These are phyloP conservation scores for Phoxinus phoxinus DNA, from an alignment of 2,113 vertebrate genomes.

Conservation along the genomic window DNA sequence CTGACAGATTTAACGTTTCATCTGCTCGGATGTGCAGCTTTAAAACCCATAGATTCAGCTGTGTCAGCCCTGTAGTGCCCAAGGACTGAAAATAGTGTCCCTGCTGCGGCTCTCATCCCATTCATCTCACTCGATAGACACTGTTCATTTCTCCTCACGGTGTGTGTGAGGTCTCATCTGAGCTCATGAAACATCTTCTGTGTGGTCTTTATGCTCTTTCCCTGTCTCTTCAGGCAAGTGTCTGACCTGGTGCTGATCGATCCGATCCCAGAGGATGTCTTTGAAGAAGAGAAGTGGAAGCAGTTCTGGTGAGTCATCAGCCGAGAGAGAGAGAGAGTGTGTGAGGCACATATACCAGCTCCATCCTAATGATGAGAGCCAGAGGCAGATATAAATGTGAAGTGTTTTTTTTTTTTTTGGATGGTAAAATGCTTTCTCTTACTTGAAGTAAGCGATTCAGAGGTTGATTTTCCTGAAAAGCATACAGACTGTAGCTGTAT, in stretches of 20 bases:
- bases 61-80: constrained; percentile 58
- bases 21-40: constrained; percentile 58
- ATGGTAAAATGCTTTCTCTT: not conserved
- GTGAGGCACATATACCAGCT: not conserved
- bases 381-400: not conserved
- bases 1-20: constrained; percentile 71
- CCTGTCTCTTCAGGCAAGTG: constrained; percentile 75
- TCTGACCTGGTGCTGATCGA: constrained; percentile 81
- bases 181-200: not conserved
- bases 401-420: not conserved
- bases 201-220: constrained; percentile 25
- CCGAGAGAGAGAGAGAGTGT: constrained; percentile 1
- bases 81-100: constrained; percentile 66
- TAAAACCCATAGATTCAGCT: constrained; percentile 65
- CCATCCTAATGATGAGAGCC: not conserved
- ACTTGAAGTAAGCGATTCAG: not conserved
- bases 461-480: not conserved
- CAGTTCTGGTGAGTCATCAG: constrained; percentile 78
- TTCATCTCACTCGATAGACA: constrained; percentile 49
- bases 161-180: constrained; percentile 19
- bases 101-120: constrained; percentile 48
- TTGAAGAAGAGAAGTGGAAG: constrained; percentile 76
- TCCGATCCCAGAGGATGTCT: constrained; percentile 80
- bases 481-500: not conserved
- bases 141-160: constrained; percentile 54